Evolutionary conservation across 2,888 invertebrate species (phyloP).

Genomic region (Choreutis nemorana): DNA sequence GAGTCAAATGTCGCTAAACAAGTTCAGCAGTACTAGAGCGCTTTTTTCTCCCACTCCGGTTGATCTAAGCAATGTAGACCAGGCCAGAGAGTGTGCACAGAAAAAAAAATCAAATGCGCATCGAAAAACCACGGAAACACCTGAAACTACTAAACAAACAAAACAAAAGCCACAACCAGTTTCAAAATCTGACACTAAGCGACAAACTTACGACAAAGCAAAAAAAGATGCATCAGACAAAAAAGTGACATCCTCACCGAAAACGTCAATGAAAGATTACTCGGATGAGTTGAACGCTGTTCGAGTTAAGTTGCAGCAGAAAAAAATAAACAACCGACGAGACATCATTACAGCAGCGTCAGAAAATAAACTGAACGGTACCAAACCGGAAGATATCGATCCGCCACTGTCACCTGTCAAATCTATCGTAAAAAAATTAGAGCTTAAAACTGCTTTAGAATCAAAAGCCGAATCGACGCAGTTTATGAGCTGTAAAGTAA

Average conservation of each 20-base stretch:
- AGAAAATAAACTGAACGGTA: slow-evolving; percentile 41
- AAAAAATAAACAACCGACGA: slow-evolving; percentile 50
- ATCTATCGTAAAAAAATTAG: slow-evolving; percentile 56
- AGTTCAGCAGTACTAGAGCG: slow-evolving; percentile 59
- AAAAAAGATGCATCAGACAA: slow-evolving; percentile 49
- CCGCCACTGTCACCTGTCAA: slow-evolving; percentile 54
- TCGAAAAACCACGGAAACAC: slow-evolving; percentile 41
- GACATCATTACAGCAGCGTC: slow-evolving; percentile 32
- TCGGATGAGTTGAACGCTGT: slow-evolving; percentile 59
- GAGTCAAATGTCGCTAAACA: slow-evolving; percentile 57
- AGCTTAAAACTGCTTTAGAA: slow-evolving; percentile 53
- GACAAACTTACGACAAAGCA: slow-evolving; percentile 36
- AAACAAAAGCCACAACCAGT: slow-evolving; percentile 57
- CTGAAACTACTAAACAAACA: slow-evolving; percentile 43
- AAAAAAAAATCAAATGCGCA: slow-evolving; percentile 44
- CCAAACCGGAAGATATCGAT: slow-evolving; percentile 37
- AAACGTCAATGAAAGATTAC: slow-evolving; percentile 47
- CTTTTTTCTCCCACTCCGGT: slow-evolving; percentile 66
- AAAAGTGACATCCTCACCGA: slow-evolving; percentile 36
- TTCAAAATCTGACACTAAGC: slow-evolving; percentile 44
- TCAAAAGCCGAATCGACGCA: slow-evolving; percentile 40
- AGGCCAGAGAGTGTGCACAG: slow-evolving; percentile 64
- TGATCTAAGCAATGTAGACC: slow-evolving; percentile 63
- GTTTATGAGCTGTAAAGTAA: slow-evolving; percentile 53
- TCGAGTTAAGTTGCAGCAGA: slow-evolving; percentile 57